These are phyloP conservation scores for Haplochromis burtoni DNA, from an alignment of 2,113 vertebrate genomes.

Conservation along the genomic window DNA sequence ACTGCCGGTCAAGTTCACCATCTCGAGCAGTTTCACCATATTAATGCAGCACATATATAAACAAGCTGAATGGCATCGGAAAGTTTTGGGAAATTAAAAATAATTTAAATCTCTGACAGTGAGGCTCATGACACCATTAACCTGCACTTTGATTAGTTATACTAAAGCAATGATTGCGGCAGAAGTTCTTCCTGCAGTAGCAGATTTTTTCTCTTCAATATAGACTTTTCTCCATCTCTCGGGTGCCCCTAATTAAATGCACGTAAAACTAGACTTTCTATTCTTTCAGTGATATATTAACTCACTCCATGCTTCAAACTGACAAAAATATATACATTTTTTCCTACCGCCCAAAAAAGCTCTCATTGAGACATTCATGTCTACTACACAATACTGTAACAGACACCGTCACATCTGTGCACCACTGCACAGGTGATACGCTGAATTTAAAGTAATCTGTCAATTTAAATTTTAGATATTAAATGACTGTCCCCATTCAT, in stretches of 20 bases:
- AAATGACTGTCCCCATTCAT: not conserved
- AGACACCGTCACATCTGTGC: not conserved
- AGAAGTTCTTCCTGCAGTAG: not conserved
- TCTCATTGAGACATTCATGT: not conserved
- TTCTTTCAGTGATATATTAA: not conserved
- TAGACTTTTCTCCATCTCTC: not conserved
- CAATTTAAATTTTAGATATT: not conserved
- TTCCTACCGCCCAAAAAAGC: not conserved
- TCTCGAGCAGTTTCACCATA: constrained; percentile 31
- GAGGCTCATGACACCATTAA: not conserved
- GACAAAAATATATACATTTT: not conserved
- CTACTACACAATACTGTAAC: not conserved
- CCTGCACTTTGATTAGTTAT: not conserved
- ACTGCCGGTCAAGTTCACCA: constrained; percentile 55
- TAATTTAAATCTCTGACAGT: not conserved
- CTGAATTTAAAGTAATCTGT: not conserved
- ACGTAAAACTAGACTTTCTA: not conserved
- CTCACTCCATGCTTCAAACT: not conserved
- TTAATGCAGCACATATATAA: constrained; percentile 1
- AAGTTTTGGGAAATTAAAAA: not conserved
- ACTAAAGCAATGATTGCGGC: not conserved
- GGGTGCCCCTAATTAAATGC: not conserved
- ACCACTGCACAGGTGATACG: not conserved
- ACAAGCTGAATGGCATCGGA: not conserved
- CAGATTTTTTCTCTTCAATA: not conserved